Percentiles rank a stretch among this genome's conserved stretches.
phyloP scores from a whole-genome alignment of 2,113 vertebrate genomes.

The Podiceps cristatus region DNA sequence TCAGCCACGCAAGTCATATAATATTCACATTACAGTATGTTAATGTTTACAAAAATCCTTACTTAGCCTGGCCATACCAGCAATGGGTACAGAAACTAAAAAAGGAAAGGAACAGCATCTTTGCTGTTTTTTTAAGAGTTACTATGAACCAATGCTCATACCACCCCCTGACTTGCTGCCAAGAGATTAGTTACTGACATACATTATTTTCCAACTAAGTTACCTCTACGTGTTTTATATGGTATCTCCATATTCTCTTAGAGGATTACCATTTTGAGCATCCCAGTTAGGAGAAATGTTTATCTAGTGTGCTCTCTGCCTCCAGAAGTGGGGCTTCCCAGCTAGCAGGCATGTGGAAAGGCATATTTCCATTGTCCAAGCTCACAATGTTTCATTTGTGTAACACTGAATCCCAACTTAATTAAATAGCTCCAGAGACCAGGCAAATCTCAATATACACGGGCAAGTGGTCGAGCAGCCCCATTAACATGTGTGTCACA shows the following conservation, averaged over 20 bases:
- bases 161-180: neutral
- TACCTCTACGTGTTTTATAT: no score
- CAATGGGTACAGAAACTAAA: neutral
- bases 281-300: neutral
- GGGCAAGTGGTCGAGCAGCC: neutral
- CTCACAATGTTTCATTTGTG: slow-evolving; percentile 60
- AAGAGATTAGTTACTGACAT: neutral
- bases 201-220: no score
- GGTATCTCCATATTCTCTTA: neutral
- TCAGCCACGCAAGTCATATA: neutral
- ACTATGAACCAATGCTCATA: neutral
- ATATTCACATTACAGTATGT: neutral
- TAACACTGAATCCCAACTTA: slow-evolving; percentile 67
- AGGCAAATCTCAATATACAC: slow-evolving; percentile 24
- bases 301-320: neutral
- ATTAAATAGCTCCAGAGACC: slow-evolving; percentile 59
- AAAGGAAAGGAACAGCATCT: neutral
- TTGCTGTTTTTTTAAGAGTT: neutral
- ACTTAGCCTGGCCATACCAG: neutral
- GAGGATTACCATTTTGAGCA: neutral
- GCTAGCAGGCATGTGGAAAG: neutral
- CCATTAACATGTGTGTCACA: slow-evolving; percentile 53
- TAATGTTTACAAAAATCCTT: neutral
- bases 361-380: neutral
- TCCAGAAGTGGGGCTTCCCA: neutral